Base-by-base conservation (phyloP, 2,888 invertebrate genomes). In the Theodoxus fluviatilis region DNA sequence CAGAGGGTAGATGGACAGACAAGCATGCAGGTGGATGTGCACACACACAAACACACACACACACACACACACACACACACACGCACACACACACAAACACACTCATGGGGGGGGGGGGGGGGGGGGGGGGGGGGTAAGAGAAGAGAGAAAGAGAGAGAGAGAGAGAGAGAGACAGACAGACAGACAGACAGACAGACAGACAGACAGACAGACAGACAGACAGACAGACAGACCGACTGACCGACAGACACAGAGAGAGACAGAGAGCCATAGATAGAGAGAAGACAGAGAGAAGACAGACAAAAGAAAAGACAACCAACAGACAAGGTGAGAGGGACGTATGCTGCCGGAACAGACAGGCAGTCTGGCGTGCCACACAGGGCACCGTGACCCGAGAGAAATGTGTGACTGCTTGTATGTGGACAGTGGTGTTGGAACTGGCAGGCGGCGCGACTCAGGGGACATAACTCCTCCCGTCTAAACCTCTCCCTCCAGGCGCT, bases 131-230 rank as follows among this genome's bases (percentile, higher is more conserved):
- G 35, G 38, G 55, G 37, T 33, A 28, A 37, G 22, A 47, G 43
- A 55, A 33, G 49, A 67, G 37, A 55, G 55, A 67, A 52, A 49
- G 22, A 67, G 57, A 55, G 33, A 18, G 28, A 67, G 67, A 37
- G 38, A 55, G 28, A 35, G 25, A 55, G 25, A 55, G 55, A 55
- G 55, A 55, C n/a, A 67, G 67, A 52, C 22, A 37, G 22, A 52
- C 55, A 55, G 55, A 55, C 37, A 55, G 55, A 25, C 6, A 55
- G 67, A 55, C 37, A 37, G 25, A 55, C 55, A 67, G 38, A 55
- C 37, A 67, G 67, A 47, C 25, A 28, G 55, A 67, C 55, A 67
- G 55, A 55, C 37, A 67, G 67, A 67, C 37, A 37, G 35, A 55
- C 37, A 4, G 6, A 25, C 15, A 37, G 67, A 55, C 22, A 37